Conservation (phyloP, 2,113 vertebrate species). For the Procavia capensis region DNA sequence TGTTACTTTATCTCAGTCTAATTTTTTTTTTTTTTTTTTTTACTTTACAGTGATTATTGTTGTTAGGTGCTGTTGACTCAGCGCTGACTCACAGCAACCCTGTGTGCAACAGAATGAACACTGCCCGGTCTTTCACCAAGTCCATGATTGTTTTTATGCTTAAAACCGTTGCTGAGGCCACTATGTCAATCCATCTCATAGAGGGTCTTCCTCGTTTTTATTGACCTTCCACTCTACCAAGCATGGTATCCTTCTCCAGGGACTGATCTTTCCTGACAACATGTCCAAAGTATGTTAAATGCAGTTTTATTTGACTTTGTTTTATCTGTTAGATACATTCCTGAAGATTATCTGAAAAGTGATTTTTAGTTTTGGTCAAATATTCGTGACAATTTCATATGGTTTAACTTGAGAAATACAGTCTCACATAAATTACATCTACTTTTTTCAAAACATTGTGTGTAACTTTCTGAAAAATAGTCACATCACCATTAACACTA, state of each 20-base stretch:
- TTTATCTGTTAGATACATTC: background rate
- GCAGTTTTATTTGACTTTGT: background rate
- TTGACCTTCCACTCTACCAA: too few relatives aligned
- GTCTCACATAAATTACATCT: background rate
- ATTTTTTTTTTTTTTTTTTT: conserved; percentile 24
- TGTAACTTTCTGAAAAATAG: background rate
- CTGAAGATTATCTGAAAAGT: conserved; percentile 5
- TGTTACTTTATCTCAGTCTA: conserved; percentile 17
- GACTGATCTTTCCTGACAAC: too few relatives aligned
- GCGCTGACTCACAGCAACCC: too few relatives aligned
- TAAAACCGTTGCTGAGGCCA: too few relatives aligned
- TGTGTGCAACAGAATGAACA: too few relatives aligned
- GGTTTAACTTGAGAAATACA: background rate
- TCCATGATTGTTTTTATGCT: too few relatives aligned
- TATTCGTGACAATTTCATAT: background rate
- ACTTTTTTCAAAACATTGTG: background rate
- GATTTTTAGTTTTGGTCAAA: background rate
- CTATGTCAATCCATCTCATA: too few relatives aligned
- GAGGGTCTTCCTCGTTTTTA: too few relatives aligned
- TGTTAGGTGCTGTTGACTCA: too few relatives aligned
- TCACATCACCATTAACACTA: background rate
- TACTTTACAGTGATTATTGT: background rate
- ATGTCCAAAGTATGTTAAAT: too few relatives aligned
- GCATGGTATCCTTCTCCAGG: too few relatives aligned
- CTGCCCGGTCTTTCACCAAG: too few relatives aligned